These are phyloP conservation scores for Blastobasis adustella DNA, from an alignment of 2,888 invertebrate species.

Conservation along the genomic window DNA sequence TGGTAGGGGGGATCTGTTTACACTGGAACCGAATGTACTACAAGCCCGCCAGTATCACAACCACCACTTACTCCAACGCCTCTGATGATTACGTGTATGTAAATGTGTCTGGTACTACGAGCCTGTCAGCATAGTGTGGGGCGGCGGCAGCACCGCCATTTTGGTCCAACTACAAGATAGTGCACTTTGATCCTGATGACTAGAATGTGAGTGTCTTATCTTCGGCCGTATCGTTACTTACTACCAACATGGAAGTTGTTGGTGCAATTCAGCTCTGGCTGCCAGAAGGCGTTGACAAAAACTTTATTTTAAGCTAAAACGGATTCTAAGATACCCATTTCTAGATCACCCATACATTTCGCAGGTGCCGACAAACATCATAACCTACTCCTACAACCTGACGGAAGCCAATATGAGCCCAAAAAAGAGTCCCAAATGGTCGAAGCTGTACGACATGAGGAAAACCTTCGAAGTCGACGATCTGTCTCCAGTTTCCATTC, in stretches of 20 bases:
- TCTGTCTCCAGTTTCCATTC: constrained; percentile 78
- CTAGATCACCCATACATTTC: constrained; percentile 13
- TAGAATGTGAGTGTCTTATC: too few species aligned
- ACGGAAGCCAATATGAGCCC: constrained; percentile 80
- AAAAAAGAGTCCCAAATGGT: constrained; percentile 79
- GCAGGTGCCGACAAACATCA: constrained; percentile 79
- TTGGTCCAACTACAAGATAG: constrained; percentile 80
- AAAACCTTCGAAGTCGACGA: constrained; percentile 76
- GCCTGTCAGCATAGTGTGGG: constrained; percentile 83
- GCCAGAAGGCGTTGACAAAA: too few species aligned
- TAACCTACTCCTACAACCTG: constrained; percentile 85
- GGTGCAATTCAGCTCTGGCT: too few species aligned
- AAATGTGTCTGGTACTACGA: constrained; percentile 19
- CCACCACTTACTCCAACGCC: too few species aligned
- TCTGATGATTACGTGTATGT: too few species aligned
- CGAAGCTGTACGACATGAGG: constrained; percentile 82
- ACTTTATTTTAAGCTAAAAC: too few species aligned
- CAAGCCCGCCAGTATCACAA: too few species aligned
- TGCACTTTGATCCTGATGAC: constrained; percentile 76
- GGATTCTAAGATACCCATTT: too few species aligned
- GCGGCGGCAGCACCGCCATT: constrained; percentile 82
- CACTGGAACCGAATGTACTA: too few species aligned
- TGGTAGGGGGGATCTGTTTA: too few species aligned
- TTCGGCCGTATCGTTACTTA: too few species aligned
- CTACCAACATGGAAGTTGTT: too few species aligned